These are phyloP conservation scores for Cryptophagus acutangulus DNA, from an alignment of 2,888 invertebrate genomes.

Conservation along the genomic window DNA sequence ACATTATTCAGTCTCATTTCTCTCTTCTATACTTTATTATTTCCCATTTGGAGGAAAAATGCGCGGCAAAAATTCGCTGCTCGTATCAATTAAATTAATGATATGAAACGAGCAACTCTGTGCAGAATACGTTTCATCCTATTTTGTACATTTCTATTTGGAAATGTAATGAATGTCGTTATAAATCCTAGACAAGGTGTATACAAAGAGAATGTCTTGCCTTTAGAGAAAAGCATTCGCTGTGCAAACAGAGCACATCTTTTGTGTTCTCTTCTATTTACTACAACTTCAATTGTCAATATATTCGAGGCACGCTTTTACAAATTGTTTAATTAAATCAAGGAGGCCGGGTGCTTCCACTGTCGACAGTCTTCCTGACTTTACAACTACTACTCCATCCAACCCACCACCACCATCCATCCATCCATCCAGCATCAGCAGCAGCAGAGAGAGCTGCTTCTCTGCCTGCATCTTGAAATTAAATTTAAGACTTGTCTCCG, in stretches of 20 bases:
- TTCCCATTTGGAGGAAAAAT: too few relatives aligned
- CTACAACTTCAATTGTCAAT: conserved; percentile 40
- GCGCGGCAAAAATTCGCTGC: too few relatives aligned
- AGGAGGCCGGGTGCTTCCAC: conserved; percentile 28
- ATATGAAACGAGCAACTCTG: too few relatives aligned
- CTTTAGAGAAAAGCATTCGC: conserved; percentile 14
- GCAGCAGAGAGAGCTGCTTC: too few relatives aligned
- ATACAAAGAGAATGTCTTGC: conserved; percentile 5
- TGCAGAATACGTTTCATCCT: too few relatives aligned
- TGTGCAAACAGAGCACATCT: conserved; percentile 20
- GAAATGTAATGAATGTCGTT: too few relatives aligned
- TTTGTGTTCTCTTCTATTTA: conserved; percentile 29
- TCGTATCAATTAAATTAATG: too few relatives aligned
- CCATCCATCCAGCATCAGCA: too few relatives aligned
- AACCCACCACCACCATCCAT: too few relatives aligned
- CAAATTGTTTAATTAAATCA: conserved; percentile 49
- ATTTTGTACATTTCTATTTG: too few relatives aligned
- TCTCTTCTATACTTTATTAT: too few relatives aligned
- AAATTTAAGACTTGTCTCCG: conserved; percentile 38
- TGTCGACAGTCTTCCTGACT: conserved; percentile 34
- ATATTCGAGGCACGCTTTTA: conserved; percentile 47
- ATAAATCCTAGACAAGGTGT: too few relatives aligned
- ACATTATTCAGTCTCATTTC: conserved; percentile 39
- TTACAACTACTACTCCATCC: conserved; percentile 28
- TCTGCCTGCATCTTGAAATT: conserved; percentile 37